Base-by-base conservation (phyloP, 2,888 invertebrate species). In the Troides helena region DNA sequence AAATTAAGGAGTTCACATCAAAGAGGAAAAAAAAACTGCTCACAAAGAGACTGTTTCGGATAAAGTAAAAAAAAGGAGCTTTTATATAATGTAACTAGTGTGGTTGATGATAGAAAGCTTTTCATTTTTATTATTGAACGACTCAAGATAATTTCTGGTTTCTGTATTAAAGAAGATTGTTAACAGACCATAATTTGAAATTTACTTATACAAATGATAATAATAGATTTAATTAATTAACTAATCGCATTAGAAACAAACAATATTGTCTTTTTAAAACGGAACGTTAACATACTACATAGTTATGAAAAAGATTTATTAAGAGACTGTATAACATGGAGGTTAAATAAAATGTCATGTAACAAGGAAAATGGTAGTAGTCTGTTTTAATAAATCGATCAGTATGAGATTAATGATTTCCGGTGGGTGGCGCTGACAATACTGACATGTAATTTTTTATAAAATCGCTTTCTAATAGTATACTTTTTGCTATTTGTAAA, bases 321-420 rank as follows among this genome's bases (percentile, higher is more conserved):
- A 39, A 7, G 39, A 39, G 39, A 39, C 39, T 10, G 8, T 39
- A 39, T 8, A 39, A 39, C 50, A 14, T 5, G 17, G 50, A 14
- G 17, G 50, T 18, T 39, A 50, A 18, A 17, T 4, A 50, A 50
- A 50, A 12, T 50, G 18, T 50, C 14, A 50, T 5, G 50, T 14
- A 17, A 50, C 14, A 50, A 50, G 18, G 50, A 50, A 50, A 50
- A 50, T 14, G 50, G 4, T 14, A 14, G 50, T 18, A 12, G 50
- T 17, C 14, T 17, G 50, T 14, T 50, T 50, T 50, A 62, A 62
- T 62, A 62, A 62, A 43, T 62, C 43, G 62, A 62, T 39, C 43
- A 62, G 2, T 21, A 23, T 21, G 62, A 21, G 43, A 62, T 62
- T n/a, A 43, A 62, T 62, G 62, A 21, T 21, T 62, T 46, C 62